Percentiles rank a stretch among this genome's conserved stretches.
These are phyloP conservation scores for Copidosoma aretas DNA, from an alignment of 2,888 invertebrate species.

Conservation along the genomic window DNA sequence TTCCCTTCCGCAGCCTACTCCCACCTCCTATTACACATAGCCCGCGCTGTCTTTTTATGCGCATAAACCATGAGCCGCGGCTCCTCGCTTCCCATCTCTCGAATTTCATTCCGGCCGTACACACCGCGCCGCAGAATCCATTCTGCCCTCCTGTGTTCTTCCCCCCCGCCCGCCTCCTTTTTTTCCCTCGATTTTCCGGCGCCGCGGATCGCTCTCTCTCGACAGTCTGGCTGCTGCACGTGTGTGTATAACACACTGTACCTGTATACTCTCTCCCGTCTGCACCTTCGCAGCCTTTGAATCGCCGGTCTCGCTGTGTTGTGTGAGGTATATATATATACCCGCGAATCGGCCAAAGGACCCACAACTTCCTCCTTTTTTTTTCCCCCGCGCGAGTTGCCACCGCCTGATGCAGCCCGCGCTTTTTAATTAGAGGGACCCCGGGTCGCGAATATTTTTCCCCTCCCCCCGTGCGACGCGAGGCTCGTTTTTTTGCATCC, in stretches of 20 bases:
- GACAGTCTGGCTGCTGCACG: slow-evolving; percentile 35
- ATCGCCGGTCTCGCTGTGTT: slow-evolving; percentile 30
- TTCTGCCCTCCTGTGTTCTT: too few relatives aligned
- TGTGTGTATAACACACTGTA: slow-evolving; percentile 12
- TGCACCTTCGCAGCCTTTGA: slow-evolving; percentile 43
- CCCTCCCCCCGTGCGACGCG: slow-evolving; percentile 1
- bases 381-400: slow-evolving; percentile 29
- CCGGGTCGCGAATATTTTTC: slow-evolving; percentile 21
- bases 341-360: slow-evolving; percentile 54
- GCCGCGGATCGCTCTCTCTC: slow-evolving; percentile 31
- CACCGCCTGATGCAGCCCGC: too few relatives aligned
- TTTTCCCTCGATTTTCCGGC: slow-evolving; percentile 42
- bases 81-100: background rate
- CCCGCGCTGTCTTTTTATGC: background rate
- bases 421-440: slow-evolving; percentile 54
- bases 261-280: slow-evolving; percentile 34
- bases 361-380: slow-evolving; percentile 49
- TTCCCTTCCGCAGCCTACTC: background rate
- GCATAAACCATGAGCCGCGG: background rate
- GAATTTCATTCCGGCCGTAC: background rate
- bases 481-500: slow-evolving; percentile 3
- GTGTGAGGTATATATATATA: too few relatives aligned
- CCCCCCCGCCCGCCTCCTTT: slow-evolving; percentile 24
- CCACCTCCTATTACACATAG: too few relatives aligned
- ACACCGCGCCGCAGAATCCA: slow-evolving; percentile 3